Evolutionary conservation across 2,888 invertebrate genomes (phyloP).

Genomic region (Polydrusus tereticollis): DNA sequence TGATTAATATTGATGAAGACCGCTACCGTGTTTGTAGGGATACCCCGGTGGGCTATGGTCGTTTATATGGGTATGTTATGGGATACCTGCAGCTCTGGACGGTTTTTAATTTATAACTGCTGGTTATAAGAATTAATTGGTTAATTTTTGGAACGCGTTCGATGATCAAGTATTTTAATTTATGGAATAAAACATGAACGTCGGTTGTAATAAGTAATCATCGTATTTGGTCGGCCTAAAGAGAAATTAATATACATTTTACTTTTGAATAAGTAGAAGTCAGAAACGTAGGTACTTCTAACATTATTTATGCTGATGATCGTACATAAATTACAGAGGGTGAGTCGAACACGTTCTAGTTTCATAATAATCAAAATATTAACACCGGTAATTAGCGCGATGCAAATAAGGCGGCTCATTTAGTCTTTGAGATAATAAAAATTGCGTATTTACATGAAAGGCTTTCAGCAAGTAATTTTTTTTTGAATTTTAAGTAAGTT

Average conservation of each 20-base stretch:
- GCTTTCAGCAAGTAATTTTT: constrained; percentile 27
- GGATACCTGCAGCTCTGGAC: neutral
- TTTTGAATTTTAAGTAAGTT: constrained; percentile 30
- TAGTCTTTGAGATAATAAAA: constrained; percentile 19
- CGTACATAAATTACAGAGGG: neutral
- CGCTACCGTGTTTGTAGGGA: neutral
- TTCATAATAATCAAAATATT: constrained; percentile 40
- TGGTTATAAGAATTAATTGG: neutral
- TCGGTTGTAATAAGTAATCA: too few relatives aligned
- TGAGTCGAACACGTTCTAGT: constrained; percentile 11
- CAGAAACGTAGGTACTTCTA: neutral
- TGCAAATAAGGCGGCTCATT: constrained; percentile 28
- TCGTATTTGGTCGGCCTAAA: too few relatives aligned
- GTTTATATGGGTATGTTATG: constrained; percentile 18
- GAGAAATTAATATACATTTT: too few relatives aligned
- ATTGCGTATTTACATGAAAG: constrained; percentile 30
- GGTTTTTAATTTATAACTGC: neutral
- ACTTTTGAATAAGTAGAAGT: too few relatives aligned
- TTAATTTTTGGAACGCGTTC: constrained; percentile 6
- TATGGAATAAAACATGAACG: constrained; percentile 4
- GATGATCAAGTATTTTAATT: constrained; percentile 7
- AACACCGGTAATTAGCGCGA: constrained; percentile 26
- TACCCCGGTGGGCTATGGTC: neutral
- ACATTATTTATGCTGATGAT: neutral
- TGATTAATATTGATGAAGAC: constrained; percentile 2